phyloP scores from a whole-genome alignment of 2,888 invertebrate species.

The Drosophila leonis region DNA sequence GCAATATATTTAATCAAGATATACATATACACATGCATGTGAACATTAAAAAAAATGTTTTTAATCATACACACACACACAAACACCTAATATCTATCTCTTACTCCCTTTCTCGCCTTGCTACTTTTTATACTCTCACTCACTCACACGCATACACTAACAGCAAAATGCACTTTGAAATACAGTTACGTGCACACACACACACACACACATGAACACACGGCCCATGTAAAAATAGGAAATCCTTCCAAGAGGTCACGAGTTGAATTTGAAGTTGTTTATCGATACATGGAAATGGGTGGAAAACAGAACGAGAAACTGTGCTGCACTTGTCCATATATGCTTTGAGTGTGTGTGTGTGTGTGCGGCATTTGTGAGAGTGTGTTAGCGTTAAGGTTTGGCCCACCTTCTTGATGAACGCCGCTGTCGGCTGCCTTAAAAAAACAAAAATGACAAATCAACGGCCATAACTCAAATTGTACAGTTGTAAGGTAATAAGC shows the following conservation, averaged over 20 bases:
- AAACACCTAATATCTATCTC: conserved; percentile 36
- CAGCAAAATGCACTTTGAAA: conserved; percentile 69
- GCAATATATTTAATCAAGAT: conserved; percentile 62
- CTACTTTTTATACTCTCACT: conserved; percentile 10
- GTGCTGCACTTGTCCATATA: conserved; percentile 49
- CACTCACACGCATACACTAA: conserved; percentile 34
- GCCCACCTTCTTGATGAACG: conserved; percentile 49
- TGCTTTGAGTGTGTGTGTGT: conserved; percentile 2
- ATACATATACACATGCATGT: conserved; percentile 18
- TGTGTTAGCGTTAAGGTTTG: conserved; percentile 16
- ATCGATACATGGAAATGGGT: conserved; percentile 48
- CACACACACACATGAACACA: conserved; percentile 32
- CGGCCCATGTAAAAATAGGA: conserved; percentile 70
- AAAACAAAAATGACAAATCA: conserved; percentile 45
- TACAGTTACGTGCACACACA: conserved; percentile 68
- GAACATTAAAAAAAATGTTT: conserved; percentile 29
- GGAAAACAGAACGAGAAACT: conserved; percentile 26
- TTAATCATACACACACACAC: conserved; percentile 42
- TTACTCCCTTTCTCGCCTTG: conserved; percentile 31
- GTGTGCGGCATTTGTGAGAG: not conserved
- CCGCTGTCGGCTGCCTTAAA: conserved; percentile 24
- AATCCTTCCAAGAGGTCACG: conserved; percentile 76
- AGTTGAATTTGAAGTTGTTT: conserved; percentile 66
- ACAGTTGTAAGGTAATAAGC: conserved; percentile 60
- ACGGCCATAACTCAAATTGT: conserved; percentile 57